Evolutionary conservation across 1,140 invertebrate species (phyloP).

Genomic region (Himalopsyche phryganea): DNA sequence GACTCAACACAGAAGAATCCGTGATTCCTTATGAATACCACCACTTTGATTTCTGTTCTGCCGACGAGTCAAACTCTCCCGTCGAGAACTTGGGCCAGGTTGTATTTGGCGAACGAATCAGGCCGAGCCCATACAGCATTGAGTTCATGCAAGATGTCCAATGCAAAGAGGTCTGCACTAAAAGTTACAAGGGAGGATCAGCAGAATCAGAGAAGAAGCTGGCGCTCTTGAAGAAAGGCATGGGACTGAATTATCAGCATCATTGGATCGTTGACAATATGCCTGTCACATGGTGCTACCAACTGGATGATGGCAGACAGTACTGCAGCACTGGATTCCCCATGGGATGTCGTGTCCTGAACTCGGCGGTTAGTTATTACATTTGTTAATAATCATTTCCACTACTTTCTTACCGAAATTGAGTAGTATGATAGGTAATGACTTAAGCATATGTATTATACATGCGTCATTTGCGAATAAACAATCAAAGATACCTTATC

Average conservation of each 20-base stretch:
- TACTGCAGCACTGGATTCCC: conserved; percentile 95
- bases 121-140: conserved; percentile 85
- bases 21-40: conserved; percentile 98
- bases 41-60: conserved; percentile 92
- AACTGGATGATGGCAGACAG: conserved; percentile 66
- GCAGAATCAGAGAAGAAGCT: conserved; percentile 67
- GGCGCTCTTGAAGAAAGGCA: conserved; percentile 83
- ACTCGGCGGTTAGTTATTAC: conserved; percentile 20
- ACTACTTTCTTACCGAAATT: no score
- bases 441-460: no score
- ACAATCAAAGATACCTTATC: no score
- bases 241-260: conserved; percentile 96
- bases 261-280: conserved; percentile 99
- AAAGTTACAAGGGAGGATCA: conserved; percentile 66
- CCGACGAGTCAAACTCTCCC: conserved; percentile 73
- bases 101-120: conserved; percentile 95
- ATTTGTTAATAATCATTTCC: no score
- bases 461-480: no score
- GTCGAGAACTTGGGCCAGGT: conserved; percentile 98
- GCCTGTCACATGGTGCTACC: conserved; percentile 95
- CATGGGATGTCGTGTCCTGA: conserved; percentile 86
- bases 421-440: no score
- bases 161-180: conserved; percentile 72
- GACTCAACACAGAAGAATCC: conserved; percentile 93
- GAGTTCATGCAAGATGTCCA: conserved; percentile 68